These are phyloP conservation scores for Mya arenaria DNA, from an alignment of 1,140 invertebrate species.

Conservation along the genomic window DNA sequence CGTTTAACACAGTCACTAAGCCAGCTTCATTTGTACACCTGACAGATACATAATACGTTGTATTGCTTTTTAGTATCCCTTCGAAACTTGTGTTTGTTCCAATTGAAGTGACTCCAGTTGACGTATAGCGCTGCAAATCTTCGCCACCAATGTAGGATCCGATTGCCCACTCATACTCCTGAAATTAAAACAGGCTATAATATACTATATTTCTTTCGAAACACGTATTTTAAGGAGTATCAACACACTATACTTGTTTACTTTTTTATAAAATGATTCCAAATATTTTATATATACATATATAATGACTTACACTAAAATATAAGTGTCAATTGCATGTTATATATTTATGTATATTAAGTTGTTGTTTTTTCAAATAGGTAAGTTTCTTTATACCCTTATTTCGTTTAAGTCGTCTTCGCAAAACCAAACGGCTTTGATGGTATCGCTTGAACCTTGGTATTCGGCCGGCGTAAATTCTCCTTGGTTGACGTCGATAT, in stretches of 20 bases:
- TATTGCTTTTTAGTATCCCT: constrained; percentile 48
- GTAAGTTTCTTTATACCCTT: constrained; percentile 19
- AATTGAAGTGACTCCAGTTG: constrained; percentile 37
- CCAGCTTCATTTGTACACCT: constrained; percentile 58
- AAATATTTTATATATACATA: background rate
- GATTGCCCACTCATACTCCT: constrained; percentile 64
- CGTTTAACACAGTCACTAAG: constrained; percentile 24
- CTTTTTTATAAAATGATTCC: background rate
- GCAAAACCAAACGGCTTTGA: constrained; percentile 58
- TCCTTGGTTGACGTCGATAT: constrained; percentile 60
- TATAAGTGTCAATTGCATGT: no score
- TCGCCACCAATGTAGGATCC: constrained; percentile 49
- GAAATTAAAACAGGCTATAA: background rate
- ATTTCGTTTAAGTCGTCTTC: constrained; percentile 56
- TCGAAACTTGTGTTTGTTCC: constrained; percentile 50
- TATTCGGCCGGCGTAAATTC: constrained; percentile 49
- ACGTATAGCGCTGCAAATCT: constrained; percentile 56
- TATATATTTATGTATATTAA: no score
- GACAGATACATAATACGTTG: constrained; percentile 56
- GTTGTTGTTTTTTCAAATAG: background rate
- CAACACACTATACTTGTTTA: no score
- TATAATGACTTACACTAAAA: background rate
- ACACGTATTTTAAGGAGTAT: no score
- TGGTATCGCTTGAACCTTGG: constrained; percentile 59
- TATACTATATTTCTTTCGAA: background rate